Conservation (phyloP, 2,888 invertebrate genomes). For the Carabus problematicus region DNA sequence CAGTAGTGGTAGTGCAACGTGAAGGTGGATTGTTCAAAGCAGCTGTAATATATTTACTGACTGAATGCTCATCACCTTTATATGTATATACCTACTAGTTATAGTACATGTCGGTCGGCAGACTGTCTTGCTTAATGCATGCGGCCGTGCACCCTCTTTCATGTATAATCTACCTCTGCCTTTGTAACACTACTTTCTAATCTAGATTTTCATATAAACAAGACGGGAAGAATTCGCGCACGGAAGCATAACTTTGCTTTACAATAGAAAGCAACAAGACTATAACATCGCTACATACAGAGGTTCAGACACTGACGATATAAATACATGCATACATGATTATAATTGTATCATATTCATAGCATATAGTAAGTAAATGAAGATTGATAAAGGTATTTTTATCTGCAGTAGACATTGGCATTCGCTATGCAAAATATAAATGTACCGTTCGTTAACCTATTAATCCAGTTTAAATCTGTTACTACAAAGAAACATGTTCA, state of each 20-base stretch:
- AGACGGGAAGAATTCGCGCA: not conserved
- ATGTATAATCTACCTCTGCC: not conserved
- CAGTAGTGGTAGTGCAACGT: not conserved
- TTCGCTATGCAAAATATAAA: too few relatives aligned
- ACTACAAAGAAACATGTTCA: too few relatives aligned
- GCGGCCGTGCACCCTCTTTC: not conserved
- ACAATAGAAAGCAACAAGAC: too few relatives aligned
- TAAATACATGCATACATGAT: too few relatives aligned
- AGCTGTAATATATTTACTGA: constrained; percentile 4
- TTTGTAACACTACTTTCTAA: constrained; percentile 17
- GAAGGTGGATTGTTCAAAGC: constrained; percentile 8
- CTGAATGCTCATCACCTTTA: constrained; percentile 12
- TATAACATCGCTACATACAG: too few relatives aligned
- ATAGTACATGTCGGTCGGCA: not conserved
- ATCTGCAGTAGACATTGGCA: too few relatives aligned
- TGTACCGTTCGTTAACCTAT: too few relatives aligned
- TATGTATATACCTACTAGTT: constrained; percentile 5
- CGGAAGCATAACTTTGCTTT: not conserved
- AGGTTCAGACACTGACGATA: too few relatives aligned
- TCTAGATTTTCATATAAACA: constrained; percentile 17
- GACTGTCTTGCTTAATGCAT: not conserved
- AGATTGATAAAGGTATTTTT: too few relatives aligned
- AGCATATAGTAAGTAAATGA: too few relatives aligned
- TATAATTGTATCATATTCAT: too few relatives aligned
- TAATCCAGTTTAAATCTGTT: too few relatives aligned